Evolutionary conservation across 2,888 invertebrate species (phyloP).

Genomic region (Pyralis farinalis): DNA sequence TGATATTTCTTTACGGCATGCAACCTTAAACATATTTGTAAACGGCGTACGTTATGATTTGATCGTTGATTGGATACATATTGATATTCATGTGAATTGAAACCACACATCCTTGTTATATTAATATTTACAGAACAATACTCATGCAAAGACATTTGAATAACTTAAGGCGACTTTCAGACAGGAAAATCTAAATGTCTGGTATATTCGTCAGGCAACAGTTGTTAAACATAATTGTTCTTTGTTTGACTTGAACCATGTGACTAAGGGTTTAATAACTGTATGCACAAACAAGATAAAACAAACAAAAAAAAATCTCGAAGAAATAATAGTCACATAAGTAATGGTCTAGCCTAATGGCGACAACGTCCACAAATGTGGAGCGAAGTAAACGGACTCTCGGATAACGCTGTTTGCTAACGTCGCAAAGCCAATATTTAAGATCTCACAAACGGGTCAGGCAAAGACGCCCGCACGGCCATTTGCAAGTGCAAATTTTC

Average conservation of each 20-base stretch:
- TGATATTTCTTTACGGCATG: too few relatives aligned
- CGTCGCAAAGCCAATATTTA: constrained; percentile 63
- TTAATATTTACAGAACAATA: too few relatives aligned
- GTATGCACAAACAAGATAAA: not conserved
- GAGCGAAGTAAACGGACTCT: constrained; percentile 58
- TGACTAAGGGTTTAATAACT: not conserved
- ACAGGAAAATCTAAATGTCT: not conserved
- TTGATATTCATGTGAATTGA: too few relatives aligned
- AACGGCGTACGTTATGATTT: too few relatives aligned
- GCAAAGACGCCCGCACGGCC: constrained; percentile 55
- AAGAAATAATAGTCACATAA: too few relatives aligned
- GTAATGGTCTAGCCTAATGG: too few relatives aligned
- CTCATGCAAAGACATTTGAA: too few relatives aligned
- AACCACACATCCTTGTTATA: too few relatives aligned
- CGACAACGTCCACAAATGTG: constrained; percentile 21
- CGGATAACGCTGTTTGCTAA: constrained; percentile 68
- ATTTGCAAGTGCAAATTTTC: constrained; percentile 75
- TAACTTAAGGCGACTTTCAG: not conserved
- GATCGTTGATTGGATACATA: too few relatives aligned
- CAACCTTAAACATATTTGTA: too few relatives aligned
- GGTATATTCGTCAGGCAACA: not conserved
- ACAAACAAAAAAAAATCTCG: too few relatives aligned
- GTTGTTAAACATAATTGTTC: not conserved
- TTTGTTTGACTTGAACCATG: not conserved
- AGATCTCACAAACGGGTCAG: constrained; percentile 68